phyloP scores from a whole-genome alignment of 2,888 invertebrate genomes.

The Hypercompe scribonia region DNA sequence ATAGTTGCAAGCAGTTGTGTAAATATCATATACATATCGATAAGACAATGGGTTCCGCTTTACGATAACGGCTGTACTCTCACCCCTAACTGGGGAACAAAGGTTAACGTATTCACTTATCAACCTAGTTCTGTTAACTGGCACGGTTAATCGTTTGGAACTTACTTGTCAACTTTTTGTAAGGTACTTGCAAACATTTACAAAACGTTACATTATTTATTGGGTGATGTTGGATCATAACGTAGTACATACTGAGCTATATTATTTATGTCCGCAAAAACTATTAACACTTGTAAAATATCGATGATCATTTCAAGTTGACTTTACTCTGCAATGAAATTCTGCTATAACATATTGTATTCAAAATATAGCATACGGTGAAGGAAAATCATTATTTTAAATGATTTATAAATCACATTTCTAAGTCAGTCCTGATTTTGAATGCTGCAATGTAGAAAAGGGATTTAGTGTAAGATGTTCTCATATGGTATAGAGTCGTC shows the following conservation, averaged over 20 bases:
- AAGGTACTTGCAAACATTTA: slow-evolving; percentile 3
- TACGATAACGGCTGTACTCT: slow-evolving; percentile 66
- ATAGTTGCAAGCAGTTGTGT: slow-evolving; percentile 33
- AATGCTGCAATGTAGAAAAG: too few species aligned
- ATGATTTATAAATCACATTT: too few species aligned
- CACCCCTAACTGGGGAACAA: slow-evolving; percentile 64
- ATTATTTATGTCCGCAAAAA: background rate
- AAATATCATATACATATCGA: slow-evolving; percentile 39
- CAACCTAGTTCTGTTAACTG: slow-evolving; percentile 53
- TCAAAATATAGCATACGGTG: too few species aligned
- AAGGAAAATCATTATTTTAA: too few species aligned
- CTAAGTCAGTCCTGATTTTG: too few species aligned
- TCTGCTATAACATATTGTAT: too few species aligned
- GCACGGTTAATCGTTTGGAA: slow-evolving; percentile 53
- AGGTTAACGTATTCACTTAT: slow-evolving; percentile 80
- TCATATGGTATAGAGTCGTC: too few species aligned
- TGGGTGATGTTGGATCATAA: background rate
- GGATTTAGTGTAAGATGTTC: too few species aligned
- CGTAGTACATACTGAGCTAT: background rate
- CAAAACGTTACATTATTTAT: slow-evolving; percentile 4
- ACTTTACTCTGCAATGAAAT: too few species aligned
- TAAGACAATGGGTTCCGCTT: slow-evolving; percentile 37
- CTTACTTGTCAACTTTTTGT: slow-evolving; percentile 30
- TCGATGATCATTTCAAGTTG: background rate
- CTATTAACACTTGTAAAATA: background rate